Evolutionary conservation across 2,113 vertebrate species (phyloP).

Genomic region (Calypte anna): DNA sequence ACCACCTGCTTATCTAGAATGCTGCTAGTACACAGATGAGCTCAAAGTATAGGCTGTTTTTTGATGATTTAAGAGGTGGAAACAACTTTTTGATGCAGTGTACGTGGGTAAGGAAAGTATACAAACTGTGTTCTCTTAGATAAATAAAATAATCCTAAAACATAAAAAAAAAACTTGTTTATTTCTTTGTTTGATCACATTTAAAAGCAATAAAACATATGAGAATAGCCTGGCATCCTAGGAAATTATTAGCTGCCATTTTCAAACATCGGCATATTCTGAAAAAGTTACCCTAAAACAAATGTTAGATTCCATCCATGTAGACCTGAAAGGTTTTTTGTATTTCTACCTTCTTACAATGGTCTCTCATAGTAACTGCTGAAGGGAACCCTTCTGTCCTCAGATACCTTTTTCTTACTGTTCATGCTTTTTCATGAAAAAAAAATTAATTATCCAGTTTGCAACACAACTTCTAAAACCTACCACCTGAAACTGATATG

Average conservation of each 20-base stretch:
- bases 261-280: background rate
- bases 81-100: background rate
- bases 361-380: background rate
- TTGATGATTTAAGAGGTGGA: background rate
- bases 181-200: background rate
- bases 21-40: background rate
- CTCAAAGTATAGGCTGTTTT: background rate
- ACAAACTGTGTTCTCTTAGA: background rate
- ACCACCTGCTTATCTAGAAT: background rate
- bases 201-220: background rate
- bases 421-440: background rate
- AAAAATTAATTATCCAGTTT: slow-evolving; percentile 34
- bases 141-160: background rate
- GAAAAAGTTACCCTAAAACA: background rate
- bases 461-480: background rate
- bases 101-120: background rate
- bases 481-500: background rate
- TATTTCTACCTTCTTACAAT: background rate
- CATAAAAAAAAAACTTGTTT: background rate
- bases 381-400: background rate
- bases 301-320: background rate
- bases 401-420: background rate
- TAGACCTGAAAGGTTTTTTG: background rate
- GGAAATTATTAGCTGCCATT: background rate
- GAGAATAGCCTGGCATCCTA: background rate